A percentile compares a stretch with the other conserved stretches of the same genome.
These are phyloP conservation scores for Heliconius congener DNA, from an alignment of 1,140 invertebrate species.

Conservation along the genomic window DNA sequence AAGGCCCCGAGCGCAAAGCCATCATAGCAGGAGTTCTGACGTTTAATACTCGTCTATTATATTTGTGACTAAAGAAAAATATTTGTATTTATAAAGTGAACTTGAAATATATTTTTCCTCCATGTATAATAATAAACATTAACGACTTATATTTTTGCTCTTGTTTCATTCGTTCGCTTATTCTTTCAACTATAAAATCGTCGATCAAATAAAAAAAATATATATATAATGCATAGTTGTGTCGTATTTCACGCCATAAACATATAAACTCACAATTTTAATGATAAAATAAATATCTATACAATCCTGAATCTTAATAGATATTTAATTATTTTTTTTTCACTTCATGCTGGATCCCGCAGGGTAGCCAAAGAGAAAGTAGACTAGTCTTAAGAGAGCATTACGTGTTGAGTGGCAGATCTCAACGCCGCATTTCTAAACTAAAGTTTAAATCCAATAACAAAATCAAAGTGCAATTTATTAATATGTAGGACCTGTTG, in stretches of 20 bases:
- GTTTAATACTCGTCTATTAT: constrained; percentile 17
- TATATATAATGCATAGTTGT: neutral
- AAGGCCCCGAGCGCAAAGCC: constrained; percentile 19
- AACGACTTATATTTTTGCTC: neutral
- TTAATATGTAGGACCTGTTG: constrained; percentile 1
- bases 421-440: neutral
- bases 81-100: neutral
- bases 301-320: neutral
- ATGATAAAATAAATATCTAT: neutral
- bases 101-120: neutral
- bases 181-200: neutral
- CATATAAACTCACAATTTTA: neutral
- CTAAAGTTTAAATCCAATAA: neutral
- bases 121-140: neutral
- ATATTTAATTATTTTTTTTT: too few relatives aligned
- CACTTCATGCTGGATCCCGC: too few relatives aligned
- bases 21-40: constrained; percentile 31
- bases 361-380: too few relatives aligned
- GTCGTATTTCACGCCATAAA: neutral
- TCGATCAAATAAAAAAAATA: neutral
- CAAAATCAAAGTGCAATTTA: neutral
- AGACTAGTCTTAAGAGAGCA: too few relatives aligned
- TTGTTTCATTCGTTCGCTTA: neutral
- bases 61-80: constrained; percentile 19
- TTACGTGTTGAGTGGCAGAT: too few relatives aligned